Evolutionary conservation across 23 tunicate species (phyloP).

Genomic region (Trididemnum miniatum): DNA sequence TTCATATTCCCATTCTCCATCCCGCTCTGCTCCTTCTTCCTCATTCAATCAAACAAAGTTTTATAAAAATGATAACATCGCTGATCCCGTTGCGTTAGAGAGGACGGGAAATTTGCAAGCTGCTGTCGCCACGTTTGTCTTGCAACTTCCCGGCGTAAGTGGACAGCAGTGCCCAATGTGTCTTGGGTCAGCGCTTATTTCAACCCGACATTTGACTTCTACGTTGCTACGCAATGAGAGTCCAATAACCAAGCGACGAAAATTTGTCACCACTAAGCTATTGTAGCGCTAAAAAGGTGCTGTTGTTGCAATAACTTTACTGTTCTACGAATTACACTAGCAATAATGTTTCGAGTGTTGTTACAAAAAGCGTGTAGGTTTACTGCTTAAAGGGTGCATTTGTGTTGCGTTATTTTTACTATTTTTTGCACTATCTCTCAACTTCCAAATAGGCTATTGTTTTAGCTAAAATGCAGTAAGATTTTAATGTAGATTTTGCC

Average conservation of each 20-base stretch:
- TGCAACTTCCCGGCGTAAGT: slow-evolving; percentile 48
- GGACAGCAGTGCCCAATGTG: slow-evolving; percentile 16
- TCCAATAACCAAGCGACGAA: not conserved
- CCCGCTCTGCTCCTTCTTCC: not conserved
- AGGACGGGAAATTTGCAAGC: slow-evolving; percentile 34
- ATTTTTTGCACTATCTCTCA: too few relatives aligned
- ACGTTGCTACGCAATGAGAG: not conserved
- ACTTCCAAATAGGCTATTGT: too few relatives aligned
- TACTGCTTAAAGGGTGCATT: not conserved
- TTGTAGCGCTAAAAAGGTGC: not conserved
- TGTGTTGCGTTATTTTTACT: too few relatives aligned
- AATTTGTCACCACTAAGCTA: not conserved
- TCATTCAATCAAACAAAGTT: not conserved
- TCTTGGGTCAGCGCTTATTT: slow-evolving; percentile 51
- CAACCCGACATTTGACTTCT: slow-evolving; percentile 15
- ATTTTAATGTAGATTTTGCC: too few relatives aligned
- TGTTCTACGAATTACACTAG: not conserved
- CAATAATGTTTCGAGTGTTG: not conserved
- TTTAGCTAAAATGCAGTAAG: too few relatives aligned
- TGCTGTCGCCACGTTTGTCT: slow-evolving; percentile 36
- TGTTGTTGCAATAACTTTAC: not conserved
- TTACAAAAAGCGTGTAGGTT: not conserved
- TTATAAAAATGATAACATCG: not conserved
- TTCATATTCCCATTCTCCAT: not conserved
- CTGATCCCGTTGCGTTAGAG: slow-evolving; percentile 45